Evolutionary conservation across 1,140 invertebrate species (phyloP), one percentile per base, ranked within the genome.

Genomic region (Drosophila dunni): DNA sequence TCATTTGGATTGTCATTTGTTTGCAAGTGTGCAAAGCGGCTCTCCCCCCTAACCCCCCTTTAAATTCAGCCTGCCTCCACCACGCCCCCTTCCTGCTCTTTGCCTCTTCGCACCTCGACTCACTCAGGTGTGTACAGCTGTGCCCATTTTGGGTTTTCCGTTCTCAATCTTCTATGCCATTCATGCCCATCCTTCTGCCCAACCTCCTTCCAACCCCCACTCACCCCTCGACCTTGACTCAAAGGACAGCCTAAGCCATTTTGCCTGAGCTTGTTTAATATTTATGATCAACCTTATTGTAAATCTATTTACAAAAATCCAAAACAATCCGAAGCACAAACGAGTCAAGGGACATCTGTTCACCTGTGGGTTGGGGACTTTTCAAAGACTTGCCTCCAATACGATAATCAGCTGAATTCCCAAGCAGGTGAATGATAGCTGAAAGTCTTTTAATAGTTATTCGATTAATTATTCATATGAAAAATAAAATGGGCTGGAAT

Each of bases 281-380:
- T 84, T 80, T 84, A 84, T 83, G 77, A 84, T 83, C 72, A 71
- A 71, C 67, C 72, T 53, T 65, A 84, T 84, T 84, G 77, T 84
- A 85, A 85, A 84, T 80, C 81, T 85, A 84, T 84, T 85, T 84
- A 75, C 81, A 77, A 73, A 63, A 84, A 65, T 66, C 53, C 56
- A 15, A 48, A 66, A 81, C 72, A 84, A 77, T 68, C 45, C 56
- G 7, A 48, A 60, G 76, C 53, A 72, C 9, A 58, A 45, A 36
- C 36, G 15, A 8, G n/a, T 29, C 24, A n/a, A 62, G 5, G 8
- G 24, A 51, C 51, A 36, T 24, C 38, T 36, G 38, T 40, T 53
- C 24, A 54, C n/a, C 6, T 11, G 40, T 29, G 38, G 38, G 13
- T 6, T 6, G 40, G 10, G 38, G 38, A 42, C 38, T 42, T 11